phyloP scores from a whole-genome alignment of 2,888 invertebrate genomes.

The Ophraella communa region DNA sequence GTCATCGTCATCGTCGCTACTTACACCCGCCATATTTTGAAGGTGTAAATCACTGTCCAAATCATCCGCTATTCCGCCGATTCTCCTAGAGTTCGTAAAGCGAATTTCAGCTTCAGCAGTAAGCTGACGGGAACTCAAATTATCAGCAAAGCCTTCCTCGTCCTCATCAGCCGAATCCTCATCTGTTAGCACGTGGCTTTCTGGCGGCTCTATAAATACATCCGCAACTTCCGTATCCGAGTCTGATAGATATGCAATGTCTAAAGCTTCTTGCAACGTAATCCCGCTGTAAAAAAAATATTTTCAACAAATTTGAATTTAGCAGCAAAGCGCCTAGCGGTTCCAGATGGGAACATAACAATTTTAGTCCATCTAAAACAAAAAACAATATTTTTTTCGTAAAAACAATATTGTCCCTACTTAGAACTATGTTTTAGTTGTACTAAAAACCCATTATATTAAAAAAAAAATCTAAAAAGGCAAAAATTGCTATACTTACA shows the following conservation, averaged over 20 bases:
- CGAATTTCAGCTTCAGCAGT: background rate
- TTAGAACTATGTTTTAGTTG: background rate
- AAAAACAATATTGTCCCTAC: background rate
- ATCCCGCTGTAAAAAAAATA: constrained; percentile 8
- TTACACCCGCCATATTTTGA: constrained; percentile 8
- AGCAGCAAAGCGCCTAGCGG: no score
- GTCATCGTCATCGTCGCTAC: background rate
- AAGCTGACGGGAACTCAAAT: constrained; percentile 16
- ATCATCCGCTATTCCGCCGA: background rate
- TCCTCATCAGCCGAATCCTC: constrained; percentile 26
- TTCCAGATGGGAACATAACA: background rate
- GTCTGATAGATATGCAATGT: background rate
- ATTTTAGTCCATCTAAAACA: background rate
- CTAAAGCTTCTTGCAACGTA: constrained; percentile 6
- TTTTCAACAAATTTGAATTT: background rate
- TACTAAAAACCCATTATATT: background rate
- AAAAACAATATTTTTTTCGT: background rate
- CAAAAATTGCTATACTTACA: background rate
- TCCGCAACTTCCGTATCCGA: background rate
- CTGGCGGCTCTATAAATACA: constrained; percentile 24
- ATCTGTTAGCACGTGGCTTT: constrained; percentile 22
- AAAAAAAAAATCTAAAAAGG: background rate
- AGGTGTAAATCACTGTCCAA: background rate
- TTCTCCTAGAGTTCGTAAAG: background rate
- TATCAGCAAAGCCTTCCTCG: constrained; percentile 29